Percentiles rank a stretch among this genome's conserved stretches.
Conservation (phyloP, 2,797 vertebrate genomes). For the Acipenser oxyrinchus region DNA sequence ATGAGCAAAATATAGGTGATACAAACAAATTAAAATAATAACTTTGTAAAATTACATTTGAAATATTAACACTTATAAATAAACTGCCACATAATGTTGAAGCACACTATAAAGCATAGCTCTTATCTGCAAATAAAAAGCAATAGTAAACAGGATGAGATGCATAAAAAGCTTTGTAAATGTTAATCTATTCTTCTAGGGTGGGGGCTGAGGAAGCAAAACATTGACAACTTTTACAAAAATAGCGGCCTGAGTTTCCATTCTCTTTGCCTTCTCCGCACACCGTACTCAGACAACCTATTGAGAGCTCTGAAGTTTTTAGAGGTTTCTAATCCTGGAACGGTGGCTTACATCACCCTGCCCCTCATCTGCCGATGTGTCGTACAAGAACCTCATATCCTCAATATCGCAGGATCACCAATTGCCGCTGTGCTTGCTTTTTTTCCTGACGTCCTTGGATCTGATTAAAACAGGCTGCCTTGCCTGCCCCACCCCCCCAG, state of each 20-base stretch:
- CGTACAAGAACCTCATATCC: constrained; percentile 83
- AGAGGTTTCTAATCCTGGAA: constrained; percentile 98
- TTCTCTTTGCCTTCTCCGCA: background rate
- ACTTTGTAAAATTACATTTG: no score
- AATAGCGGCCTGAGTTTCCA: background rate
- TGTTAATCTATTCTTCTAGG: background rate
- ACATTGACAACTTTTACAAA: background rate
- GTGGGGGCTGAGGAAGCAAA: background rate
- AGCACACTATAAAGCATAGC: constrained; percentile 5
- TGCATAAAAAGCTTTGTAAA: background rate
- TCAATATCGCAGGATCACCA: constrained; percentile 66
- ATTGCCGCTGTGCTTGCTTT: constrained; percentile 62
- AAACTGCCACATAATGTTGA: constrained; percentile 24
- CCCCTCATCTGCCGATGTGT: constrained; percentile 76
- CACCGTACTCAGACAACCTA: constrained; percentile 4
- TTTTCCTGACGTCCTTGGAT: constrained; percentile 58
- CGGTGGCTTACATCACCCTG: constrained; percentile 78
- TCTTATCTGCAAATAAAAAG: no score
- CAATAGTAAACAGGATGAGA: background rate
- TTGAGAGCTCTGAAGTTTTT: constrained; percentile 63
- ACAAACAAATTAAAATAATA: no score
- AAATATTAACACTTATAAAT: no score
- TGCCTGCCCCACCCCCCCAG: constrained; percentile 31
- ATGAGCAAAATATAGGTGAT: no score
- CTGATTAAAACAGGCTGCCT: constrained; percentile 46